phyloP scores from a whole-genome alignment of 1,140 invertebrate genomes.

The Drosophila carrolli region DNA sequence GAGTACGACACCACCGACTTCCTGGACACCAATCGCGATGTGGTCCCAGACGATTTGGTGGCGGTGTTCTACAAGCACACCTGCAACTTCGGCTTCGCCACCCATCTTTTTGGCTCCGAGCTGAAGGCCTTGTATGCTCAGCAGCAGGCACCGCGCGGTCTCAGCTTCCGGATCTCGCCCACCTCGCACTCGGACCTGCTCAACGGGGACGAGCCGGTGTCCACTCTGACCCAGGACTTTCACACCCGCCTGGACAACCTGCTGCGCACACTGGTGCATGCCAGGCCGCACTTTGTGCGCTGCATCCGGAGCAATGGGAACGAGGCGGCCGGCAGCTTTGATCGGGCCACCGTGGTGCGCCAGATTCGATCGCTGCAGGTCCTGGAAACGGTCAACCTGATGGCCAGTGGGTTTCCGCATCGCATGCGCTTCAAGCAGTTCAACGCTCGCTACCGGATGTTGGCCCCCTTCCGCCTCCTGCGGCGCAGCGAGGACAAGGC shows the following conservation, averaged over 20 bases:
- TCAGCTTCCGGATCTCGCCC: constrained; percentile 95
- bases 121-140: constrained; percentile 93
- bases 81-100: constrained; percentile 97
- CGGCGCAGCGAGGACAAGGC: constrained; percentile 92
- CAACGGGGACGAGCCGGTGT: constrained; percentile 94
- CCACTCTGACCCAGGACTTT: constrained; percentile 97
- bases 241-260: constrained; percentile 96
- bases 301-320: constrained; percentile 94
- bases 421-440: constrained; percentile 98
- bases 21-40: constrained; percentile 95
- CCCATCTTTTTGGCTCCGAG: constrained; percentile 96
- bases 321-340: constrained; percentile 92
- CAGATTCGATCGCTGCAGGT: constrained; percentile 96
- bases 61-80: constrained; percentile 96
- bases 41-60: constrained; percentile 95
- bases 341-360: constrained; percentile 90
- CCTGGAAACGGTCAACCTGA: constrained; percentile 97
- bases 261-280: constrained; percentile 95
- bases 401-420: constrained; percentile 97
- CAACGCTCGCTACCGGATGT: constrained; percentile 92
- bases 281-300: constrained; percentile 96
- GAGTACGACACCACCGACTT: constrained; percentile 96
- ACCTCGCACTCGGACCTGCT: constrained; percentile 94
- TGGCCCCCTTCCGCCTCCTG: constrained; percentile 91
- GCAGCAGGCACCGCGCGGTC: constrained; percentile 92